A percentile compares a stretch with the other conserved stretches of the same genome.
These are phyloP conservation scores for Chionoecetes opilio DNA, from an alignment of 1,140 invertebrate species.

Conservation along the genomic window DNA sequence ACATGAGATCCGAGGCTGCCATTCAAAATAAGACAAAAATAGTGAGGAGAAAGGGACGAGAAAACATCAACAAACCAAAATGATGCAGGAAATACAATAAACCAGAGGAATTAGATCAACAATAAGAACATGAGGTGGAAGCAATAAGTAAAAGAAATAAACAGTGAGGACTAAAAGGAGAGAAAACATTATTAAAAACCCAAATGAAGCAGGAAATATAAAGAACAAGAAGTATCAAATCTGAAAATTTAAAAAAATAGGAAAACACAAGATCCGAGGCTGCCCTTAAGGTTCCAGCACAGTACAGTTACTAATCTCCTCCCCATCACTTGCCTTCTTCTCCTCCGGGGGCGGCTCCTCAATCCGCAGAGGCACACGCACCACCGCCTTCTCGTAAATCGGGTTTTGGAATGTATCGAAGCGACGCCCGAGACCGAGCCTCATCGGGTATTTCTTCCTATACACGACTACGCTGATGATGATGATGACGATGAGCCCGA, in stretches of 20 bases:
- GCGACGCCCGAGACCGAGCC: conserved; percentile 83
- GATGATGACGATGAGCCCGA: conserved; percentile 39
- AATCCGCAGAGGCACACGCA: conserved; percentile 76
- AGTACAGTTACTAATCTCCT: conserved; percentile 80
- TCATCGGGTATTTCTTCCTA: conserved; percentile 83
- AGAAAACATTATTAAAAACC: not conserved
- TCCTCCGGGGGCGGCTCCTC: conserved; percentile 67
- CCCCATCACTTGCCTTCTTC: conserved; percentile 76
- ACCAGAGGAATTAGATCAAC: too few relatives aligned
- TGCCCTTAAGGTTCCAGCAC: conserved; percentile 63
- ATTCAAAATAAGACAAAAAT: too few relatives aligned
- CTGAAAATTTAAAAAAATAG: not conserved
- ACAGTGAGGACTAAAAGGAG: not conserved
- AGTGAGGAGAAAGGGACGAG: too few relatives aligned
- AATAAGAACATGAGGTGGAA: too few relatives aligned
- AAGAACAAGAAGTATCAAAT: not conserved
- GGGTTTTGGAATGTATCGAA: conserved; percentile 84
- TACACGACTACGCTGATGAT: conserved; percentile 81
- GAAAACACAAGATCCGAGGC: not conserved
- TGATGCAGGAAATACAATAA: too few relatives aligned
- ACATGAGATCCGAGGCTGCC: not conserved
- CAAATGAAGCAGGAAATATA: not conserved
- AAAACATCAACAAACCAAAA: too few relatives aligned
- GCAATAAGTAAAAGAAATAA: too few relatives aligned
- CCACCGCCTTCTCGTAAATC: conserved; percentile 82